These are phyloP conservation scores for Ernsta delagoae DNA, from an alignment of 2,888 invertebrate genomes.

Conservation along the genomic window DNA sequence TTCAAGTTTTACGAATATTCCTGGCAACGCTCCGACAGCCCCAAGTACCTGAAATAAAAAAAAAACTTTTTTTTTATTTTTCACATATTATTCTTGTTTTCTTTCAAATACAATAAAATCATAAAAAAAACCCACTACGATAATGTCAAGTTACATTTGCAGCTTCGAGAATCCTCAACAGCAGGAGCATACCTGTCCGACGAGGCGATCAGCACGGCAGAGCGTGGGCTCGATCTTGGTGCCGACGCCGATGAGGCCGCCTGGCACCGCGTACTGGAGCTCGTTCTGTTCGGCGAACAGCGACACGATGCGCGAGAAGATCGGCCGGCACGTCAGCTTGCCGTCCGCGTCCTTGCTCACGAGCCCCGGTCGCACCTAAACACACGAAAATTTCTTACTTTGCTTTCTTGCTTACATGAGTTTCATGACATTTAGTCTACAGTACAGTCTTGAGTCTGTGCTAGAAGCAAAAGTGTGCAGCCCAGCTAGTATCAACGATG, in stretches of 20 bases:
- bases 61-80: no score
- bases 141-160: no score
- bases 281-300: constrained; percentile 99
- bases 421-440: background rate
- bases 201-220: constrained; percentile 98
- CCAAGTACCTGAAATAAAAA: constrained; percentile 89
- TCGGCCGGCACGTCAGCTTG: constrained; percentile 97
- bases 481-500: no score
- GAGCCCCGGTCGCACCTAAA: constrained; percentile 81
- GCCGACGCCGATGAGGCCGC: constrained; percentile 99
- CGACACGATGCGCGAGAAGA: constrained; percentile 98
- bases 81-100: no score
- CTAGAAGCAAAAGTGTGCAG: no score
- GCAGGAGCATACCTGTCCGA: constrained; percentile 89
- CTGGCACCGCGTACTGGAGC: constrained; percentile 99
- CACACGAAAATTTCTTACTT: constrained; percentile 13
- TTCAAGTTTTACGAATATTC: constrained; percentile 98
- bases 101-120: no score
- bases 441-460: no score
- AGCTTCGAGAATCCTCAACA: no score
- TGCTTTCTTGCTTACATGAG: background rate
- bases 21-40: constrained; percentile 97
- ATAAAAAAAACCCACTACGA: no score
- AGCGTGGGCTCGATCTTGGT: constrained; percentile 99
- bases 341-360: constrained; percentile 94